Evolutionary conservation across 2,113 vertebrate species (phyloP).

Genomic region (Ochotona curzoniae): DNA sequence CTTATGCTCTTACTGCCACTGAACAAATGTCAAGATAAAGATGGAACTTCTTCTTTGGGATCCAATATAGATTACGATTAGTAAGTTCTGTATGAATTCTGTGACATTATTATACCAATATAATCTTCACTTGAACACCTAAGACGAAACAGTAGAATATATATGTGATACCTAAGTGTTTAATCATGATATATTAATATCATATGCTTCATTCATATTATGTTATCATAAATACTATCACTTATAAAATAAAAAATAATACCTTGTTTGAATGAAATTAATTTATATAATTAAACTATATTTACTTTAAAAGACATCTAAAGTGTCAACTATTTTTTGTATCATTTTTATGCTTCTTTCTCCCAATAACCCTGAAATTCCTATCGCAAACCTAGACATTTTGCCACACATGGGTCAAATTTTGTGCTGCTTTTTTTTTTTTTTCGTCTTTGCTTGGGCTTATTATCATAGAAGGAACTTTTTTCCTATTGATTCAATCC

Average conservation of each 20-base stretch:
- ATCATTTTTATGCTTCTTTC: neutral
- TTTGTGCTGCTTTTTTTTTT: neutral
- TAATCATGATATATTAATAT: neutral
- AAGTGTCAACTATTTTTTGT: slow-evolving; percentile 22
- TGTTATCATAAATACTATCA: neutral
- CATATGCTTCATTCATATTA: neutral
- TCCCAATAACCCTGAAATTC: neutral
- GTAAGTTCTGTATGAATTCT: neutral
- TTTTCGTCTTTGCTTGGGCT: slow-evolving; percentile 19
- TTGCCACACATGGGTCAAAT: slow-evolving; percentile 18
- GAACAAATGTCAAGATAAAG: neutral
- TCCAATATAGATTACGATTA: neutral
- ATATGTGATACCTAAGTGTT: neutral
- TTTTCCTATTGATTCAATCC: neutral
- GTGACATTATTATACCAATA: neutral
- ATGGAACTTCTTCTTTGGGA: neutral
- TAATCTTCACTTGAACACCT: neutral
- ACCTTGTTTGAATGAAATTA: neutral
- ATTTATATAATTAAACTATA: neutral
- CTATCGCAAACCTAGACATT: neutral
- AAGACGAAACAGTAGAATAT: neutral
- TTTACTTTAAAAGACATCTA: neutral
- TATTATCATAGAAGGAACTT: neutral
- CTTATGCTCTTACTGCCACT: neutral
- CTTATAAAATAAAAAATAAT: neutral